A percentile compares a stretch with the other conserved stretches of the same genome.
phyloP scores from a whole-genome alignment of 2,888 invertebrate genomes.

The Philopedon plagiatum region DNA sequence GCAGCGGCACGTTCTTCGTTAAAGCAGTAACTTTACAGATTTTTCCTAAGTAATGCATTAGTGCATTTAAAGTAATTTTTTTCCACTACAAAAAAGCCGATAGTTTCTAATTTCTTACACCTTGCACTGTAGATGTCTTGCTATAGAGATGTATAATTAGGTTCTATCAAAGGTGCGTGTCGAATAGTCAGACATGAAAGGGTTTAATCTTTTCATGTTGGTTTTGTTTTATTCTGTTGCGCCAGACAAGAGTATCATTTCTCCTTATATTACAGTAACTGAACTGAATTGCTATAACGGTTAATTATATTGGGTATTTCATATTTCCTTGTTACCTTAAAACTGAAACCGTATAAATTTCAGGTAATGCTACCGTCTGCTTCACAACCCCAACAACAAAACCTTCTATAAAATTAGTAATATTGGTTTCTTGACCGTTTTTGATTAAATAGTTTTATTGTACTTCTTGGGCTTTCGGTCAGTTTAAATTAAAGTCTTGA shows the following conservation, averaged over 20 bases:
- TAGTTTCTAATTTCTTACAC: background rate
- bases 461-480: too few relatives aligned
- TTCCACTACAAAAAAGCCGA: background rate
- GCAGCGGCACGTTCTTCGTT: too few relatives aligned
- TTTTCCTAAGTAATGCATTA: too few relatives aligned
- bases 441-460: too few relatives aligned
- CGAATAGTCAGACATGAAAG: constrained; percentile 44
- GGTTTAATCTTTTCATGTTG: constrained; percentile 37
- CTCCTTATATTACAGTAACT: constrained; percentile 16
- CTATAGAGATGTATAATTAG: constrained; percentile 35
- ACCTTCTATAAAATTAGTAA: too few relatives aligned
- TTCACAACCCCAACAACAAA: too few relatives aligned
- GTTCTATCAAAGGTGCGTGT: constrained; percentile 44
- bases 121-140: constrained; percentile 28
- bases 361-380: background rate
- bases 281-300: constrained; percentile 1
- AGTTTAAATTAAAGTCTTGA: too few relatives aligned
- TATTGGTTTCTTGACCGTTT: too few relatives aligned
- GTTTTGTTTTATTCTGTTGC: constrained; percentile 27
- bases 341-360: background rate
- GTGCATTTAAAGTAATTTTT: background rate
- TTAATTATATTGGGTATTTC: background rate
- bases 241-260: background rate
- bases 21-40: too few relatives aligned
- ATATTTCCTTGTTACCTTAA: background rate